phyloP scores from a whole-genome alignment of 2,888 invertebrate species.

The Molanna angustata region DNA sequence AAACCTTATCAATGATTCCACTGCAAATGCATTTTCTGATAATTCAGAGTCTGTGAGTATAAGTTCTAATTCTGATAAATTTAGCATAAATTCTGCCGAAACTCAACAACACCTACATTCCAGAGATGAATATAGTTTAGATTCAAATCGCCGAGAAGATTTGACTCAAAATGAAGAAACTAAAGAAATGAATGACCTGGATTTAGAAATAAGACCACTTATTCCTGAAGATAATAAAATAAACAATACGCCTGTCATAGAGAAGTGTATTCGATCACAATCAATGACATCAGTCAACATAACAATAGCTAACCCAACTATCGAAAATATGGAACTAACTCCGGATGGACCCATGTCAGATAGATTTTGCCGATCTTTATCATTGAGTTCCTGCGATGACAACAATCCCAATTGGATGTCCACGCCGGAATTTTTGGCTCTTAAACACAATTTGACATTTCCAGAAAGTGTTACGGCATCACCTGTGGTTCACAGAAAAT shows the following conservation, averaged over 20 bases:
- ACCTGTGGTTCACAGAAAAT: constrained; percentile 65
- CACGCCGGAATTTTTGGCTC: constrained; percentile 74
- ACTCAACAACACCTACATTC: constrained; percentile 47
- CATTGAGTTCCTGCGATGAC: constrained; percentile 66
- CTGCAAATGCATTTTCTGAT: constrained; percentile 45
- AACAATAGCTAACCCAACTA: constrained; percentile 69
- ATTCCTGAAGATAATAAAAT: constrained; percentile 37
- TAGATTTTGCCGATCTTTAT: constrained; percentile 59
- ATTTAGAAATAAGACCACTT: constrained; percentile 44
- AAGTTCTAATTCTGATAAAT: constrained; percentile 54
- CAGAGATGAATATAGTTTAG: constrained; percentile 41
- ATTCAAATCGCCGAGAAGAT: constrained; percentile 27
- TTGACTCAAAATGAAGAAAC: constrained; percentile 35
- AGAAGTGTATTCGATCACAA: constrained; percentile 54
- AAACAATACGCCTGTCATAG: constrained; percentile 14
- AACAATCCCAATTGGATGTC: constrained; percentile 77
- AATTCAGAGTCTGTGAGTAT: constrained; percentile 55
- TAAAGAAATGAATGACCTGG: constrained; percentile 43
- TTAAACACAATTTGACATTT: constrained; percentile 77
- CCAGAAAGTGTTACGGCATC: constrained; percentile 79
- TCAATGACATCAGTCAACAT: constrained; percentile 65
- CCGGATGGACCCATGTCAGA: constrained; percentile 59
- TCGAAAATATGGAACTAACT: constrained; percentile 67
- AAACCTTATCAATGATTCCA: constrained; percentile 44
- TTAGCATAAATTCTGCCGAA: constrained; percentile 50